These are phyloP conservation scores for Chlorospingus flavigularis DNA, from an alignment of 2,797 vertebrate genomes.

Conservation along the genomic window DNA sequence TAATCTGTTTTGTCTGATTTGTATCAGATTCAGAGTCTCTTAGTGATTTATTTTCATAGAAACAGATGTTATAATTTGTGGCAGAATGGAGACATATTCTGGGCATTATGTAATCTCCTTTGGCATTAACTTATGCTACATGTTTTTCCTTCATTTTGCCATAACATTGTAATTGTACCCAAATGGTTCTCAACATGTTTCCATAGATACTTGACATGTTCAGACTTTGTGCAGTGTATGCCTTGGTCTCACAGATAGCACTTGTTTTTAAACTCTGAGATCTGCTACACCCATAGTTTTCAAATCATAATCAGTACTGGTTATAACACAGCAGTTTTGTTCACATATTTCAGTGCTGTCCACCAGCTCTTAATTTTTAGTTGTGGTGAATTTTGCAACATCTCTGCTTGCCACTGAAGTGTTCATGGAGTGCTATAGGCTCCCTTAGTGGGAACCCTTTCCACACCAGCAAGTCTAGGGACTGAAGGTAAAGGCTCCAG, in stretches of 20 bases:
- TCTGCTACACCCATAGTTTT: neutral
- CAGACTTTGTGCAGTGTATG: neutral
- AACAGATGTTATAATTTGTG: constrained; percentile 62
- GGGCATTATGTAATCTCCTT: constrained; percentile 40
- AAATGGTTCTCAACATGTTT: constrained; percentile 4
- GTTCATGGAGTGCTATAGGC: neutral
- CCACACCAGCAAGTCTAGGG: no score
- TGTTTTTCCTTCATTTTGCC: constrained; percentile 48
- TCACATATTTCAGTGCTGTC: neutral
- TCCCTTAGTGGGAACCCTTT: neutral
- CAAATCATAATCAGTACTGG: neutral
- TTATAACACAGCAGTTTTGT: neutral
- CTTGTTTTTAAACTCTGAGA: neutral
- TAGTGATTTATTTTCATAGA: constrained; percentile 10
- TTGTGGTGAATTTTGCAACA: neutral
- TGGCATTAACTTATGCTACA: constrained; percentile 21
- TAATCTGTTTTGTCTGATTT: constrained; percentile 27
- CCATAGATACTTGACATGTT: constrained; percentile 10
- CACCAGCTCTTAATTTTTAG: neutral
- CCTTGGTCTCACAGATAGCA: neutral
- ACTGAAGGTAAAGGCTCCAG: neutral
- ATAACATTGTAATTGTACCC: constrained; percentile 13
- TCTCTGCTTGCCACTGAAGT: neutral
- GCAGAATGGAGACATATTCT: constrained; percentile 34
- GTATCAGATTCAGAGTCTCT: constrained; percentile 12